phyloP scores from a whole-genome alignment of 2,888 invertebrate genomes.

The Branchinecta sandiegonensis region DNA sequence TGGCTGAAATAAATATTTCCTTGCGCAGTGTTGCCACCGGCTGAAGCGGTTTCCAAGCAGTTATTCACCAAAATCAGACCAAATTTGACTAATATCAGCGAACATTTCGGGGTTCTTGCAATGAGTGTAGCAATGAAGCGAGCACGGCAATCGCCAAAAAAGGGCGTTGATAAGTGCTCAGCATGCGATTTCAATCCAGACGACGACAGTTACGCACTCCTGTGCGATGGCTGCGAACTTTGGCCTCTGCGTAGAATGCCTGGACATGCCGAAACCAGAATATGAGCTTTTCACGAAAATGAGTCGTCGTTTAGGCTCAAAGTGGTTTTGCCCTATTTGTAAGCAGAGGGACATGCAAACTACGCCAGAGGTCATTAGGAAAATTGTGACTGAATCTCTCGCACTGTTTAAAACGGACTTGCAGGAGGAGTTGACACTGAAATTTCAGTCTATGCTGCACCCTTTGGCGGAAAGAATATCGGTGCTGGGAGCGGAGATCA shows the following conservation, averaged over 20 bases:
- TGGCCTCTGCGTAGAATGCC: background rate
- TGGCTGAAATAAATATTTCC: background rate
- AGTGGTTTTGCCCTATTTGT: background rate
- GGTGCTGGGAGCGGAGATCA: background rate
- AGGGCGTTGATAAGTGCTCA: background rate
- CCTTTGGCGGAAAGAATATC: background rate
- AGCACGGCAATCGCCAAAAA: background rate
- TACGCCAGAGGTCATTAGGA: no score
- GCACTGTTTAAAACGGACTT: no score
- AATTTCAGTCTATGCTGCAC: no score
- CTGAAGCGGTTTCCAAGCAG: background rate
- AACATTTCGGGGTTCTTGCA: background rate
- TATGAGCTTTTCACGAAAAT: conserved; percentile 13
- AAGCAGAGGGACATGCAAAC: background rate
- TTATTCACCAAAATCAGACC: background rate
- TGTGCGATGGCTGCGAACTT: background rate
- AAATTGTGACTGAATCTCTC: no score
- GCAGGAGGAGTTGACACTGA: no score
- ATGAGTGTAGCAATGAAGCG: background rate
- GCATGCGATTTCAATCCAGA: background rate
- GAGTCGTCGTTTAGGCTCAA: background rate
- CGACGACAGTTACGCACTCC: background rate
- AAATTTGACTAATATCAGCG: background rate
- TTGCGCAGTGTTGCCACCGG: background rate
- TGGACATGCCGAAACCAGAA: conserved; percentile 14